Evolutionary conservation across 2,113 vertebrate genomes (phyloP).

Genomic region (Triplophysa tibetana): DNA sequence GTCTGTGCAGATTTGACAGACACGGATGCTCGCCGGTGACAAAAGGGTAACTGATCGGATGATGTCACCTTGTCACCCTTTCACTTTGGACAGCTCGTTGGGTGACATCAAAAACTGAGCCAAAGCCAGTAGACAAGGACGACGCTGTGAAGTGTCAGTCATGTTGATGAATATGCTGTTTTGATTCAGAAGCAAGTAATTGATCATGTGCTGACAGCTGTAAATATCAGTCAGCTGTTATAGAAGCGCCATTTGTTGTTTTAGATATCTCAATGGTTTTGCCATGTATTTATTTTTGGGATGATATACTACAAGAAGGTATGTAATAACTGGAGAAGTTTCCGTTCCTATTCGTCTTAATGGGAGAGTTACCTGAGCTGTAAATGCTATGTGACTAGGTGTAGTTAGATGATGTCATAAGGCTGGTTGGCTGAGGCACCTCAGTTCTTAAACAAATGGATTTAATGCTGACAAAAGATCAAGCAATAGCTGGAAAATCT

Average conservation of each 20-base stretch:
- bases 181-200: neutral
- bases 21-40: conserved; percentile 1
- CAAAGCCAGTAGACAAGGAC: neutral
- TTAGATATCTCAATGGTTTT: too few relatives aligned
- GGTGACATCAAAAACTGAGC: conserved; percentile 34
- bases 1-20: neutral
- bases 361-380: too few relatives aligned
- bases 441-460: too few relatives aligned
- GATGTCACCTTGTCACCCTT: conserved; percentile 62
- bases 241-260: neutral
- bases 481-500: too few relatives aligned
- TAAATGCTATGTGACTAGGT: too few relatives aligned
- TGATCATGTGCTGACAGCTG: conserved; percentile 4
- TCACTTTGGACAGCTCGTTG: conserved; percentile 29
- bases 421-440: too few relatives aligned
- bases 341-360: too few relatives aligned
- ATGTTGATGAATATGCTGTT: neutral
- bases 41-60: conserved; percentile 40
- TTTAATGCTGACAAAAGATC: too few relatives aligned
- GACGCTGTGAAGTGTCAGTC: neutral
- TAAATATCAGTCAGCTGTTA: neutral
- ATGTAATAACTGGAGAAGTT: too few relatives aligned
- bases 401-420: too few relatives aligned
- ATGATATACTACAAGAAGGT: too few relatives aligned
- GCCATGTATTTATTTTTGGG: too few relatives aligned